Percentiles rank a stretch among this genome's conserved stretches.
These are phyloP conservation scores for Pachycephala philippinensis DNA, from an alignment of 2,113 vertebrate species.

Conservation along the genomic window DNA sequence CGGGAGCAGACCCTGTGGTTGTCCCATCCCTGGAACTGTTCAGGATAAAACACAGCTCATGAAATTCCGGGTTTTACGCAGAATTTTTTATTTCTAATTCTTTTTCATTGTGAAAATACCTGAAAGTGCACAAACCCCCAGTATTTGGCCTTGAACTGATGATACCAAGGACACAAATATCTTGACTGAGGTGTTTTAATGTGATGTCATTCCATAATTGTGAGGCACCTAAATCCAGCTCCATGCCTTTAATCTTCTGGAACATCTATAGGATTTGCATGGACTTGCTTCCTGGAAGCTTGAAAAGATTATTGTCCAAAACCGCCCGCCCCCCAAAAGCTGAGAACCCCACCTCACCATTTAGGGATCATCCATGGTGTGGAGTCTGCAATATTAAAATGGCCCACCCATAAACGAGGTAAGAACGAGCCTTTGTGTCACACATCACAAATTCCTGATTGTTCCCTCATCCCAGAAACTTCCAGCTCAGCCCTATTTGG, in stretches of 20 bases:
- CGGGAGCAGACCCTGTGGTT: neutral
- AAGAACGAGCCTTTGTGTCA: neutral
- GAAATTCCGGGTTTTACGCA: fast-evolving
- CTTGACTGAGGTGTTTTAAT: neutral
- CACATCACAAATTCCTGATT: neutral
- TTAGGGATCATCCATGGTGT: neutral
- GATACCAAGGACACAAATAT: neutral
- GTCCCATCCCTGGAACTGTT: neutral
- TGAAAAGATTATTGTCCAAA: neutral
- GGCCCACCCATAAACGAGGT: neutral
- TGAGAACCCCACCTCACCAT: neutral
- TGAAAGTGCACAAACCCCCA: neutral
- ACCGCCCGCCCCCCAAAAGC: neutral
- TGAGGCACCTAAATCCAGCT: neutral
- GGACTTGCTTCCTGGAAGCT: neutral
- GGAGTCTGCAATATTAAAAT: neutral
- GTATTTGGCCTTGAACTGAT: neutral
- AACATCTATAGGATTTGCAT: neutral
- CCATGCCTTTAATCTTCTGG: neutral
- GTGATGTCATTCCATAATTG: neutral
- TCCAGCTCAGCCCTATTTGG: neutral
- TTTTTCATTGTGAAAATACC: neutral
- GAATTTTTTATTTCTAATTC: neutral
- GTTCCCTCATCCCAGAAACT: neutral
- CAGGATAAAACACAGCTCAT: neutral